Base-by-base conservation (phyloP, 1,140 invertebrate genomes). In the Drosophila micromelanica region DNA sequence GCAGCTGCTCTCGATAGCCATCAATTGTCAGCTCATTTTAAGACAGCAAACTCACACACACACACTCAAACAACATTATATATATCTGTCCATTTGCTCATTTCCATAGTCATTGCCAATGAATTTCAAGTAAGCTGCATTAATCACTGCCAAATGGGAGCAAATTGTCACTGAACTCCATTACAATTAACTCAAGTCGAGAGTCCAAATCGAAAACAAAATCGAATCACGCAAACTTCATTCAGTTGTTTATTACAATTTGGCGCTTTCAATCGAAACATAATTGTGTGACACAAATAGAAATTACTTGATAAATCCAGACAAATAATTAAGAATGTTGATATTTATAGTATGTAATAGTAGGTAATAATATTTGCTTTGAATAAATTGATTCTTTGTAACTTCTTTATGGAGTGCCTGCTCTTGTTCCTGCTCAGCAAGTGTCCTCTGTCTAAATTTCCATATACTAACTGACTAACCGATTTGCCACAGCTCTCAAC, bases 71-170 rank as follows among this genome's bases (percentile, higher is more conserved):
- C 35, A 35, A 20, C 49, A 38, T 38, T 60, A 17, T 17, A 17
- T 2, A 17, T 17, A 17, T 61, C 30, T 48, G 46, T n/a, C 12
- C 13, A 37, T 62, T n/a, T 32, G 40, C 37, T 61, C 35, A 71
- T 71, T 71, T 59, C 54, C 63, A 73, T 65, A 67, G 30, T 32
- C 17, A 65, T 20, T 27, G 70, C 32, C 48, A 60, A 30, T 68
- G 63, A 61, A 73, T 68, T 60, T 51, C 56, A 73, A 69, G 40
- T 68, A 52, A 56, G 70, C 51, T 54, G 64, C 64, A 68, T 73
- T 73, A 73, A 73, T 73, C 70, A 68, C 49, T n/a, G 38, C 23
- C 54, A 42, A 65, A 69, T 64, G 48, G 37, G 37, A 57, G 13
- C 43, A 37, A 32, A 56, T 57, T 57, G 55, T 46, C 52, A 30